Evolutionary conservation across 2,888 invertebrate species (phyloP), one percentile per base, ranked within the genome.

Genomic region (Xylocampa areola): DNA sequence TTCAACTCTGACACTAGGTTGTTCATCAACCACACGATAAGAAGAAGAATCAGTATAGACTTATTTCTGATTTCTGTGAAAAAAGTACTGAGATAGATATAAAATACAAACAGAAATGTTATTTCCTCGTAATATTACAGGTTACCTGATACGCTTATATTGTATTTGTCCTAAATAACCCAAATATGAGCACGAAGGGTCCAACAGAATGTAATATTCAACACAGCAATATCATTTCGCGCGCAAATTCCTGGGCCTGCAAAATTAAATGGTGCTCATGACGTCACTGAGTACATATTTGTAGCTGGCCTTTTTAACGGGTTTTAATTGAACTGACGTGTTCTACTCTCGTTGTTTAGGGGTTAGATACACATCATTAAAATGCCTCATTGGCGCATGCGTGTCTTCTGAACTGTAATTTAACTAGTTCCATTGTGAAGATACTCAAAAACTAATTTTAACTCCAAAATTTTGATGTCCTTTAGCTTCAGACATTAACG

Each of bases 261-360:
- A 51, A 64, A 68, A 60, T 72, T 68, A 60, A 72, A 70, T 49
- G 43, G 50, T 21, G 39, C 48, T 13, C 13, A 21, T 52, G 40
- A 53, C 52, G 44, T 53, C 55, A 55, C 4, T 7, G 35, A 16
- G 59, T 61, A 43, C 37, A 55, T 50, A 65, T 51, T 43, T 65
- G 47, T 30, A n/a, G 16, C 5, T 17, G 14, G 6, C 25, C n/a
- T 29, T 41, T 32, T 8, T 17, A 41, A 27, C 30, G 13, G 23
- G 19, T 33, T 37, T 29, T 55, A 64, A 65, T 65, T 64, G 29
- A 55, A 55, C 19, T 29, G 10, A 25, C 39, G 33, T 8, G 29
- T 44, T 4, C 21, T 19, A 37, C 21, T 37, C 7, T 4, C 35
- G 35, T 11, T 7, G 13, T 21, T 37, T 37, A 8, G 7, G 11